Conservation (phyloP, 2,797 vertebrate species). For the Pseudocheirus occidentalis region DNA sequence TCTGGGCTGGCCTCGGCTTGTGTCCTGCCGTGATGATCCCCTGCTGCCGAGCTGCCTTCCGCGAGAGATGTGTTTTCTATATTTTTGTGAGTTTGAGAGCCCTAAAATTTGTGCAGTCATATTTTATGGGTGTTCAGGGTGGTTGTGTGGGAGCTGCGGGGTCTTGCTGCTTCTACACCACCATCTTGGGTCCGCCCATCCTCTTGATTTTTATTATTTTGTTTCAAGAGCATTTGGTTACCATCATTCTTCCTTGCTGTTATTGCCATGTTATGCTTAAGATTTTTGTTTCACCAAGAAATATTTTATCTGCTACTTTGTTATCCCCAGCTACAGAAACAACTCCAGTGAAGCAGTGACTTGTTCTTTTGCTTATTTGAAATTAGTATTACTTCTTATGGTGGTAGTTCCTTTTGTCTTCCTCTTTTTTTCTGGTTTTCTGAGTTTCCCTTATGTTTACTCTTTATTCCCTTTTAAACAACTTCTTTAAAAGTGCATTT, state of each 20-base stretch:
- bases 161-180: too few relatives aligned
- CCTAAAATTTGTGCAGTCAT: too few relatives aligned
- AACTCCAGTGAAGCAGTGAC: background rate
- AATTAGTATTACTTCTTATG: background rate
- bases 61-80: too few relatives aligned
- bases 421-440: background rate
- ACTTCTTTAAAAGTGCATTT: background rate
- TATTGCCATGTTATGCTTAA: slow-evolving; percentile 18
- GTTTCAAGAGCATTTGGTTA: background rate
- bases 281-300: slow-evolving; percentile 1
- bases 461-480: background rate
- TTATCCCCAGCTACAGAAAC: background rate
- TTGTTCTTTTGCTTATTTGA: background rate
- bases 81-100: too few relatives aligned
- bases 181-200: too few relatives aligned
- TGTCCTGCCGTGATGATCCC: too few relatives aligned
- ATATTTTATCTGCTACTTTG: background rate
- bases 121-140: too few relatives aligned
- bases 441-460: background rate
- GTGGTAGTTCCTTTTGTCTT: background rate
- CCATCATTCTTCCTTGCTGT: background rate
- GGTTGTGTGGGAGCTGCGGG: too few relatives aligned
- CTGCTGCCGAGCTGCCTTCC: too few relatives aligned
- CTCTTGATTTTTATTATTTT: background rate
- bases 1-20: too few relatives aligned